Evolutionary conservation across 1,140 invertebrate genomes (phyloP).

Genomic region (Piezodorus guildinii): DNA sequence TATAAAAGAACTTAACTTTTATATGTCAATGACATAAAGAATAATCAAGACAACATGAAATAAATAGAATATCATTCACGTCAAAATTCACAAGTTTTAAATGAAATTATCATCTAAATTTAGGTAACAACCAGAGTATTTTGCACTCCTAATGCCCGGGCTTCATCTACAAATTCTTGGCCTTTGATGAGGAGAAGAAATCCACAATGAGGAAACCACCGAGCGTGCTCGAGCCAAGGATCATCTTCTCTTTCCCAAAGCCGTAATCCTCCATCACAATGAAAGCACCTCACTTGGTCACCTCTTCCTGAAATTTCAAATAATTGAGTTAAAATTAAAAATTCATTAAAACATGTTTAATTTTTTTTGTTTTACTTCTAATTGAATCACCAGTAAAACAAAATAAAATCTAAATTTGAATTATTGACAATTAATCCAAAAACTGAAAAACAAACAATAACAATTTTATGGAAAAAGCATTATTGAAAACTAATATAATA

Average conservation of each 20-base stretch:
- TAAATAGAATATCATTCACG: too few species aligned
- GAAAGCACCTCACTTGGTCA: slow-evolving; percentile 79
- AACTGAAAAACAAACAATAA: too few species aligned
- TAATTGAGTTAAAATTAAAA: background rate
- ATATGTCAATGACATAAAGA: too few species aligned
- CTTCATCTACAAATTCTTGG: slow-evolving; percentile 52
- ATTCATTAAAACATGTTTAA: background rate
- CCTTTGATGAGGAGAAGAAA: slow-evolving; percentile 70
- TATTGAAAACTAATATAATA: too few species aligned
- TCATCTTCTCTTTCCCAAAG: slow-evolving; percentile 77
- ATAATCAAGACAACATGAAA: too few species aligned
- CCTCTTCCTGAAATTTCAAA: slow-evolving; percentile 38
- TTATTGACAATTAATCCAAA: too few species aligned
- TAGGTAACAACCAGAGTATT: too few species aligned
- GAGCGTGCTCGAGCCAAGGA: slow-evolving; percentile 81
- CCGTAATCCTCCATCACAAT: slow-evolving; percentile 76
- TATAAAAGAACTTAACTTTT: too few species aligned
- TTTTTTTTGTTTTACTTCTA: background rate
- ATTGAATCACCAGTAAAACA: background rate
- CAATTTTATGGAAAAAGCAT: too few species aligned
- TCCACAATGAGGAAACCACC: slow-evolving; percentile 76
- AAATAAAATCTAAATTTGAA: too few species aligned
- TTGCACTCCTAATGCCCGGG: background rate
- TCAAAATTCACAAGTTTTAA: too few species aligned
- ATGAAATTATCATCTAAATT: too few species aligned